Percentiles rank a stretch among this genome's conserved stretches.
phyloP scores from a whole-genome alignment of 1,140 invertebrate species.

The Drosophila bifasciata region DNA sequence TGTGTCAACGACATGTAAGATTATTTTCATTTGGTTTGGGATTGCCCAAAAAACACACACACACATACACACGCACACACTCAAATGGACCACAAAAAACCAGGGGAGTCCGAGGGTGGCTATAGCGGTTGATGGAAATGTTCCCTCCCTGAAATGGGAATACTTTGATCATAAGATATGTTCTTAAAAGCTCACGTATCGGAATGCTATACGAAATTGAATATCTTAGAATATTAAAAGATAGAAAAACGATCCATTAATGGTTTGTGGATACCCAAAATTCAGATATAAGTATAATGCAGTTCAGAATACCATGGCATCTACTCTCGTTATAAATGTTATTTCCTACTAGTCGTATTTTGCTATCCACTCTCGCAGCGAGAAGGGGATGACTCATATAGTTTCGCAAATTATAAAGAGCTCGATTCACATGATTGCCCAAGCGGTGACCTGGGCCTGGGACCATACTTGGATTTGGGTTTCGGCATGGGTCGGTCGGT shows the following conservation, averaged over 20 bases:
- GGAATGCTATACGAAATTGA: too few species aligned
- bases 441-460: slow-evolving; percentile 55
- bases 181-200: too few species aligned
- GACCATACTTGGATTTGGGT: not conserved
- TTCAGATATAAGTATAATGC: too few species aligned
- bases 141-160: too few species aligned
- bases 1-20: slow-evolving; percentile 84
- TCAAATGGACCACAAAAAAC: slow-evolving; percentile 15
- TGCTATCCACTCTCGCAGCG: slow-evolving; percentile 32
- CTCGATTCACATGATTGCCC: slow-evolving; percentile 83
- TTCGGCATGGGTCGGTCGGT: slow-evolving; percentile 17
- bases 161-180: too few species aligned
- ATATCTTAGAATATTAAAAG: too few species aligned
- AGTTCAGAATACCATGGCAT: too few species aligned
- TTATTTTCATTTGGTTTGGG: slow-evolving; percentile 65
- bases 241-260: too few species aligned
- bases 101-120: too few species aligned
- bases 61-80: slow-evolving; percentile 16
- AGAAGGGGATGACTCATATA: slow-evolving; percentile 50
- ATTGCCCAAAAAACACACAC: slow-evolving; percentile 21
- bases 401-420: slow-evolving; percentile 81
- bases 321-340: not conserved
- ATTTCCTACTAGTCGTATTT: slow-evolving; percentile 22
- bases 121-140: too few species aligned
- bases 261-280: too few species aligned